Base-by-base conservation (phyloP, 2,888 invertebrate genomes). In the Neuroscelio doddi region DNA sequence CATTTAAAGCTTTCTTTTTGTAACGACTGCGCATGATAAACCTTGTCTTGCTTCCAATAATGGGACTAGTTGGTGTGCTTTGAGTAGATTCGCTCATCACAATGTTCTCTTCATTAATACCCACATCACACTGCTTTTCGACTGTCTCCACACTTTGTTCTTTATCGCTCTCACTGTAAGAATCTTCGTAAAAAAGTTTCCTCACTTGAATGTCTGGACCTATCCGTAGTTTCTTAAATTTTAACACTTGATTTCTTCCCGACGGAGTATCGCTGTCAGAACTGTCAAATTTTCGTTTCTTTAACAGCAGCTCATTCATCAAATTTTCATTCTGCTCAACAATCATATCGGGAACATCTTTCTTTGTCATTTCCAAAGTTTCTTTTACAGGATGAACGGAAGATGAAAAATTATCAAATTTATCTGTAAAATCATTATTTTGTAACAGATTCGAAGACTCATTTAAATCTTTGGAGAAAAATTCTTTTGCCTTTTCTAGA, bases 111-210 rank as follows among this genome's bases (percentile, higher is more conserved):
- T 57, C 47, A 41, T 56, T 62, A 10, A 64, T 46, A 32, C 55
- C 64, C 42, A 69, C 70, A 62, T 77, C 80, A 21, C 5, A 5
- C 39, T 80, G 38, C 9, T 69, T 65, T 59, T 66, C 73, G 2
- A 79, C 80, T 16, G 3, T 49, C 68, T 59, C 77, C 57, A 81
- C 69, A 78, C 71, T 32, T n/a, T n/a, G n/a, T 72, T 70, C 56
- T 78, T 75, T 41, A 32, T 68, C 32, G 61, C 69, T 50, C 7
- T 73, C 70, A 1, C 10, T 61, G 3, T 64, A 62, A 16, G 63
- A 47, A 52, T 70, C 67, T 4, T 77, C 73, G 10, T 27, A 34
- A 38, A 77, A 77, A 8, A 77, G 56, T 68, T 71, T 75, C 24
- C 75, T 63, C 1, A 39, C 70, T 34, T 74, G 75, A 8, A 79